phyloP scores from a whole-genome alignment of 2,113 vertebrate genomes.

The Bambusicola thoracicus region DNA sequence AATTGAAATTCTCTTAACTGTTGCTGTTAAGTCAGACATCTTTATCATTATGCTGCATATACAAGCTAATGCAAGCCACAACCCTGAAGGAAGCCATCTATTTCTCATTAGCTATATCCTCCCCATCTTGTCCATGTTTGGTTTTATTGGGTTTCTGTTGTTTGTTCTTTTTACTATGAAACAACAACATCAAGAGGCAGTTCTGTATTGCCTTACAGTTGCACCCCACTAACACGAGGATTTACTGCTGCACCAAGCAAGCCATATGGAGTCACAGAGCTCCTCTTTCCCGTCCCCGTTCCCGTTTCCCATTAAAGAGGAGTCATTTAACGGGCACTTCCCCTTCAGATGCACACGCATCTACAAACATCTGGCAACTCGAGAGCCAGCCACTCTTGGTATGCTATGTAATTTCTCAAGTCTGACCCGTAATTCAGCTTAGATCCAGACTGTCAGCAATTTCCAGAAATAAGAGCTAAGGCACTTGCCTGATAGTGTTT shows the following conservation, averaged over 20 bases:
- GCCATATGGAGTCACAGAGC: not conserved
- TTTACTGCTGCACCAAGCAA: not conserved
- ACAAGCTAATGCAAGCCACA: not conserved
- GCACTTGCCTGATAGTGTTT: not conserved
- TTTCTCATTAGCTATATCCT: slow-evolving; percentile 1
- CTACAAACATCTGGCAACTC: slow-evolving; percentile 10
- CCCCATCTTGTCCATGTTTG: not conserved
- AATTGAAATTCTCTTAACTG: not conserved
- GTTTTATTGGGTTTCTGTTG: not conserved
- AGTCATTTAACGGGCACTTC: slow-evolving; percentile 7
- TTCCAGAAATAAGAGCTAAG: not conserved
- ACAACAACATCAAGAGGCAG: slow-evolving; percentile 22
- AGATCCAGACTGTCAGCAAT: not conserved
- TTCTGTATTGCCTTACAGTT: slow-evolving; percentile 22
- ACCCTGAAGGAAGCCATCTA: not conserved
- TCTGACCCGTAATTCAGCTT: not conserved
- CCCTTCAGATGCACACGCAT: not conserved
- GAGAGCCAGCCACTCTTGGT: not conserved
- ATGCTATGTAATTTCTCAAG: not conserved
- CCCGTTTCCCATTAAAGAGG: slow-evolving; percentile 1
- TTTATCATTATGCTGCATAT: not conserved
- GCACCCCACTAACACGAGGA: slow-evolving; percentile 38
- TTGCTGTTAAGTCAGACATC: not conserved
- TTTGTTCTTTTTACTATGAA: not conserved
- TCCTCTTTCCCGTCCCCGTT: not conserved